These are phyloP conservation scores for Coenonympha glycerion DNA, from an alignment of 2,888 invertebrate species.

Conservation along the genomic window DNA sequence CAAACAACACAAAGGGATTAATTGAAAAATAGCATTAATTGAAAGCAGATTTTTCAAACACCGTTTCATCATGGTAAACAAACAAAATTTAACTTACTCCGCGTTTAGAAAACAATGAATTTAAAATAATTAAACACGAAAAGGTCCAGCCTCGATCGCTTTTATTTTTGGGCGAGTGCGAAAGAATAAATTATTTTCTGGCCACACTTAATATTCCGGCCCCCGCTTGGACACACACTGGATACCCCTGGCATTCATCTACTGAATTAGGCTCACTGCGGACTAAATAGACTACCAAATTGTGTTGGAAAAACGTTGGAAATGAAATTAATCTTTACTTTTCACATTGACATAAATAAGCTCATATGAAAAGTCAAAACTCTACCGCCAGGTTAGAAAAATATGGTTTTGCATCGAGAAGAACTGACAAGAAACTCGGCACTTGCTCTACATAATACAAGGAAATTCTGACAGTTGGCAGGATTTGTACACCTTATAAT, in stretches of 20 bases:
- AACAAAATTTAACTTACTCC: constrained; percentile 2
- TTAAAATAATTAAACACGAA: background rate
- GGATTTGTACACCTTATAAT: too few relatives aligned
- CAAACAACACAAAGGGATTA: too few relatives aligned
- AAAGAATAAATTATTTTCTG: constrained; percentile 14
- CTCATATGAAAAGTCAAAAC: too few relatives aligned
- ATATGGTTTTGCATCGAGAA: too few relatives aligned
- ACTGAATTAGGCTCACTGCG: background rate
- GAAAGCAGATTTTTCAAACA: background rate
- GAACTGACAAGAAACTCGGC: too few relatives aligned
- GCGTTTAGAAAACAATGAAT: background rate
- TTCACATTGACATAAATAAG: too few relatives aligned
- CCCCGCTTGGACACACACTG: constrained; percentile 15
- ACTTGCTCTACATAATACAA: too few relatives aligned
- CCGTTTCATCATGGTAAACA: background rate
- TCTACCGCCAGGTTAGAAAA: too few relatives aligned
- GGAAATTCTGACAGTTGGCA: too few relatives aligned
- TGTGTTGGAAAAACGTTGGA: too few relatives aligned
- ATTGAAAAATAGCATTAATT: background rate
- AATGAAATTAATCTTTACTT: too few relatives aligned
- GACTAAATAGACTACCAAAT: too few relatives aligned
- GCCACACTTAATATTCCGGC: constrained; percentile 17
- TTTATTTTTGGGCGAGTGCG: constrained; percentile 10
- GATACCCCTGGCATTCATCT: constrained; percentile 22
- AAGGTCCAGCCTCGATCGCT: background rate